Base-by-base conservation (phyloP, 2,888 invertebrate species). In the Spodoptera littoralis region DNA sequence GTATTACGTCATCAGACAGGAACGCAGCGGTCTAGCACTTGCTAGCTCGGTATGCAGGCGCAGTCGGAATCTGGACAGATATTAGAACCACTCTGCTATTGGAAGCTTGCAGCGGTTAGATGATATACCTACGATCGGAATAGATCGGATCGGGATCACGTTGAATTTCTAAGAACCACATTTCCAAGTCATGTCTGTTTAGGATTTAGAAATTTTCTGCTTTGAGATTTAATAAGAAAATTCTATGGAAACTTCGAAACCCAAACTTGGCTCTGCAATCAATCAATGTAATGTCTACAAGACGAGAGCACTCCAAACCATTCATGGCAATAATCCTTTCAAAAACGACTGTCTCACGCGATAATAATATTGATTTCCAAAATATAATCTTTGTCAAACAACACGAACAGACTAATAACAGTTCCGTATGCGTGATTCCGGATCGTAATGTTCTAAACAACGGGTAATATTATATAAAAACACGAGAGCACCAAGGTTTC, bases 401-500 rank as follows among this genome's bases (percentile, higher is more conserved):
- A 57, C 60, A 70, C 66, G 59, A 70, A 70, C 41, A 54, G 47
- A 11, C 70, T 42, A 65, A 60, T 47, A 67, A 60, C 54, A 60
- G 67, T 71, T 59, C 60, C 68, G 61, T 59, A 71, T 71, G 70
- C 72, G 75, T 79, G 80, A 68, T 67, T 58, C 52, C 56, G 56
- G 62, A 68, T 65, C 62, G 64, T 73, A 71, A 67, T 57, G 60
- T 49, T 65, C 36, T 69, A 65, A 79, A 59, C 76, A 75, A 74
- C 69, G 72, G 77, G 71, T 79, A 76, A 73, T 73, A 71, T 76
- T 68, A 75, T 78, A 73, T 76, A 79, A 75, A 79, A 75, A 76
- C 65, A 67, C 76, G 74, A 78, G 62, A 77, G 63, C 73, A 77
- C 81, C 80, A 82, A 84, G 80, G 84, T 87, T 87, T 85, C 84